phyloP scores from a whole-genome alignment of 2,113 vertebrate genomes.

The Electrona antarctica region DNA sequence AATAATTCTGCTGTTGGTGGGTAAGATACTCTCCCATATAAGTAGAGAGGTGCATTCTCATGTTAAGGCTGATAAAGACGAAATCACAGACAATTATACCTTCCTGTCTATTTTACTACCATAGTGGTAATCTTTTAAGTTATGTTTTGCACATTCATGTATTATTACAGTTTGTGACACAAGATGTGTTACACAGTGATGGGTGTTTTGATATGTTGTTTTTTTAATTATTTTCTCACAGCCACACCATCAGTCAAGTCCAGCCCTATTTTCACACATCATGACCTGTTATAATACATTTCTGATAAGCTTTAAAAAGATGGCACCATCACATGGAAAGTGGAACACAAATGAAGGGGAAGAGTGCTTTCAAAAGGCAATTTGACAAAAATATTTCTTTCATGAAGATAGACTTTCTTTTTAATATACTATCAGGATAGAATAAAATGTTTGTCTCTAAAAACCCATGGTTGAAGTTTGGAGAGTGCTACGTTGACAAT shows the following conservation, averaged over 20 bases:
- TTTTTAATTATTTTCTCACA: slow-evolving; percentile 62
- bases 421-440: slow-evolving; percentile 66
- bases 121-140: no score
- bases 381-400: slow-evolving; percentile 72
- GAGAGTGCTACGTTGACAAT: slow-evolving; percentile 56
- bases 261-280: slow-evolving; percentile 53
- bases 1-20: no score
- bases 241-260: slow-evolving; percentile 58
- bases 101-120: no score
- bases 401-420: slow-evolving; percentile 52
- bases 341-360: slow-evolving; percentile 37
- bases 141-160: no score
- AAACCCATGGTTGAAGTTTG: slow-evolving; percentile 48
- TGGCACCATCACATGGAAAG: slow-evolving; percentile 70
- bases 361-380: slow-evolving; percentile 40
- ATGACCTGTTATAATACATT: slow-evolving; percentile 54
- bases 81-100: no score
- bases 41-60: no score
- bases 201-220: slow-evolving; percentile 42
- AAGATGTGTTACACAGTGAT: slow-evolving; percentile 23
- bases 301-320: slow-evolving; percentile 70
- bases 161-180: no score
- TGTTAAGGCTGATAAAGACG: no score
- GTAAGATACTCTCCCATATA: no score
- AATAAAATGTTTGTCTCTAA: slow-evolving; percentile 60